Evolutionary conservation across 2,888 invertebrate species (phyloP).

Genomic region (Dryobota labecula): DNA sequence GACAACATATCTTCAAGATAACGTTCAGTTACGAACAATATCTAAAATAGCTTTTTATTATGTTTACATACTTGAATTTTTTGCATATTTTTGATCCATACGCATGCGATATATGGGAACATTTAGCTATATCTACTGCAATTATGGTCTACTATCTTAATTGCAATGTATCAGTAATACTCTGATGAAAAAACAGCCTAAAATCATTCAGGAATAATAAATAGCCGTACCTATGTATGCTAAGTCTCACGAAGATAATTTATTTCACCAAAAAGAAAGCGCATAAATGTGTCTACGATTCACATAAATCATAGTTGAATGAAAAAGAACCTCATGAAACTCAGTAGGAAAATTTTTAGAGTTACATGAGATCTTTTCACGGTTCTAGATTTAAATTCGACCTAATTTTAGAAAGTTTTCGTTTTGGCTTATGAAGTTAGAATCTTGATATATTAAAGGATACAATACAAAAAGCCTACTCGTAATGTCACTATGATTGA

Average conservation of each 20-base stretch:
- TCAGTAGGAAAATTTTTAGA: slow-evolving; percentile 13
- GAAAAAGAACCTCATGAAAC: slow-evolving; percentile 25
- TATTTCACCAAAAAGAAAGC: slow-evolving; percentile 31
- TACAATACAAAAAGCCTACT: no score
- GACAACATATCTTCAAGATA: no score
- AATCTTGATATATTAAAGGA: neutral
- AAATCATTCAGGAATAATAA: slow-evolving; percentile 7
- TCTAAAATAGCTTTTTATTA: no score
- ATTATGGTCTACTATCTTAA: no score
- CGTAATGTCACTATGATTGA: no score
- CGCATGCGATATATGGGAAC: neutral
- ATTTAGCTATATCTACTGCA: neutral
- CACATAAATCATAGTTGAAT: slow-evolving; percentile 44
- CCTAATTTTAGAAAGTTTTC: slow-evolving; percentile 9
- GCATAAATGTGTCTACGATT: slow-evolving; percentile 45
- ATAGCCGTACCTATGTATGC: slow-evolving; percentile 1
- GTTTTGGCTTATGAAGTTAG: neutral
- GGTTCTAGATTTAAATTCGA: slow-evolving; percentile 30
- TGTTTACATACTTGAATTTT: no score
- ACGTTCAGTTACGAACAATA: no score
- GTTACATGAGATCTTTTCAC: slow-evolving; percentile 25
- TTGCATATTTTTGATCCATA: no score
- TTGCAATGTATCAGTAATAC: no score
- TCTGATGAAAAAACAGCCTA: neutral
- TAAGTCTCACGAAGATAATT: slow-evolving; percentile 17